These are phyloP conservation scores for Haliaeetus leucogaster DNA, from an alignment of 2,113 vertebrate genomes.

Conservation along the genomic window DNA sequence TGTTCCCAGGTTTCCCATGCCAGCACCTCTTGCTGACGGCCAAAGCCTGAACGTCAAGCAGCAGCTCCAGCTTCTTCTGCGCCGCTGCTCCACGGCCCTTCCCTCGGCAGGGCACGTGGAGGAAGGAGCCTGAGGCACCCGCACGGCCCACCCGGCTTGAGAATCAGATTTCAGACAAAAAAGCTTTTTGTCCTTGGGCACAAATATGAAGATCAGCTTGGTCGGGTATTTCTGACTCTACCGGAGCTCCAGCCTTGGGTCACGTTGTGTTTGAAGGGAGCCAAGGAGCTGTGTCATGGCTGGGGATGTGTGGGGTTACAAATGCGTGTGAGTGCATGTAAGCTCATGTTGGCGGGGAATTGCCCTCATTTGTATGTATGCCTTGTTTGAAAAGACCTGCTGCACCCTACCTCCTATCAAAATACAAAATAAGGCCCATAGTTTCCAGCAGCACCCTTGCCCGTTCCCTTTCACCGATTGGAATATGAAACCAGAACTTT, in stretches of 20 bases:
- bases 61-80: background rate
- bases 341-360: background rate
- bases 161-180: constrained; percentile 48
- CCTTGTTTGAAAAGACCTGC: background rate
- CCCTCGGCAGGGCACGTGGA: background rate
- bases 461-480: background rate
- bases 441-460: background rate
- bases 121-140: constrained; percentile 1
- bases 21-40: background rate
- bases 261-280: background rate
- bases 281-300: background rate
- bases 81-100: background rate
- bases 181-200: constrained; percentile 24
- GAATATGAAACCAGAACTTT: background rate
- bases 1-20: background rate
- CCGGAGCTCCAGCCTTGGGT: background rate
- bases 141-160: background rate
- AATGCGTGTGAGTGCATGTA: background rate
- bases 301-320: background rate
- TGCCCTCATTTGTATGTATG: background rate
- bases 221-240: background rate
- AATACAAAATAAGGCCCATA: background rate
- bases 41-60: background rate
- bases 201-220: constrained; percentile 37
- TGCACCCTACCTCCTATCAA: background rate